A percentile compares a stretch with the other conserved stretches of the same genome.
phyloP scores from a whole-genome alignment of 2,888 invertebrate species.

The Drosophila mayaguana region DNA sequence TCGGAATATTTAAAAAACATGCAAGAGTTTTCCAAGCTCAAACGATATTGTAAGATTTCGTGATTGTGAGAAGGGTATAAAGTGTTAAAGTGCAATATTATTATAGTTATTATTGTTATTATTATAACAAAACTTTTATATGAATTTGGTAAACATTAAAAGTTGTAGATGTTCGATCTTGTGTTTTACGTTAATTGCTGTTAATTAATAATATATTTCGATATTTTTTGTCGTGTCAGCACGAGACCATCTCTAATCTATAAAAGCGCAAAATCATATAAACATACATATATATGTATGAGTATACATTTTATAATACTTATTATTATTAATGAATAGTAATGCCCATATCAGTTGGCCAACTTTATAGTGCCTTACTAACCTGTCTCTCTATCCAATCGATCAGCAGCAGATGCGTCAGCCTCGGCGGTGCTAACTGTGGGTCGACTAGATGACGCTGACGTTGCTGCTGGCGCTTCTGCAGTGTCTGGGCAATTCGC shows the following conservation, averaged over 20 bases:
- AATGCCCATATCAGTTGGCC: conserved; percentile 13
- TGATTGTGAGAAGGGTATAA: not conserved
- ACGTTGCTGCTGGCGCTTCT: conserved; percentile 1
- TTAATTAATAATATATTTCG: not conserved
- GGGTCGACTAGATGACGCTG: not conserved
- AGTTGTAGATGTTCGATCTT: not conserved
- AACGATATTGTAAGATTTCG: not conserved
- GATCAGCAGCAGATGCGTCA: conserved; percentile 6
- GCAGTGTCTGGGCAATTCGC: conserved; percentile 15
- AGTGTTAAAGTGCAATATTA: not conserved
- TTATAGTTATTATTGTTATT: no score
- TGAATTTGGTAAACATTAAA: not conserved
- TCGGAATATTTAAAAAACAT: not conserved
- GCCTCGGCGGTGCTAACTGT: not conserved
- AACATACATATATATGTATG: conserved; percentile 9
- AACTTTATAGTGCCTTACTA: conserved; percentile 24
- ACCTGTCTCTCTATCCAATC: conserved; percentile 35
- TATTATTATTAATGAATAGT: conserved; percentile 15
- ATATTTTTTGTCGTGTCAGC: conserved; percentile 7
- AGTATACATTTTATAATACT: conserved; percentile 6
- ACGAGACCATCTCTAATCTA: conserved; percentile 15
- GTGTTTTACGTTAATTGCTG: not conserved
- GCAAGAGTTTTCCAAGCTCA: not conserved
- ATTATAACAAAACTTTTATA: not conserved
- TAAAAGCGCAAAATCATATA: conserved; percentile 6